These are phyloP conservation scores for Diaperis boleti DNA, from an alignment of 2,888 invertebrate genomes.

Conservation along the genomic window DNA sequence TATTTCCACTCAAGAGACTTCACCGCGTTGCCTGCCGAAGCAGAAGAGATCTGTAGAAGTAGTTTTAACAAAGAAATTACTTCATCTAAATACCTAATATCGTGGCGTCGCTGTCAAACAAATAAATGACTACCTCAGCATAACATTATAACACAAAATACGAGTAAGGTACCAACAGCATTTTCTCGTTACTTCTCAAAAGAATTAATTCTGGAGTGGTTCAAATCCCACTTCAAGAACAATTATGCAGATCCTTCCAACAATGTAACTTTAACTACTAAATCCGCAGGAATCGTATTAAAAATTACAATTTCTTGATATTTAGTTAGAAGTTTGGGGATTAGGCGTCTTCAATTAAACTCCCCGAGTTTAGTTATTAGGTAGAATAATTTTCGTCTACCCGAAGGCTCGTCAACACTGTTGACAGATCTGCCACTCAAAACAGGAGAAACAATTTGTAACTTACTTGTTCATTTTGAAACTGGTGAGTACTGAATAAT, in stretches of 20 bases:
- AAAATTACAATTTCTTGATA: not conserved
- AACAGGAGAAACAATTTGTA: not conserved
- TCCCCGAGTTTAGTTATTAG: not conserved
- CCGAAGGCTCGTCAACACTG: conserved; percentile 3
- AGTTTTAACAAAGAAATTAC: not conserved
- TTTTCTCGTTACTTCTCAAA: not conserved
- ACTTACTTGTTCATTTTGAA: conserved; percentile 82
- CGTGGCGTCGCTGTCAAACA: not conserved
- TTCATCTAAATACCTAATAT: too few species aligned
- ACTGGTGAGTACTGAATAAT: conserved; percentile 81
- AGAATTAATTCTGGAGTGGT: not conserved
- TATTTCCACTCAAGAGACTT: not conserved
- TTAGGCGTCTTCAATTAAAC: not conserved
- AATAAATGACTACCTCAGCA: not conserved
- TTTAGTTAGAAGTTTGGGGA: not conserved
- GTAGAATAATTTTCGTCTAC: not conserved
- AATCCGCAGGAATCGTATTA: not conserved
- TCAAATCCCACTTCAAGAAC: not conserved
- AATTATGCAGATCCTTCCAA: not conserved
- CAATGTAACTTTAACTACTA: not conserved
- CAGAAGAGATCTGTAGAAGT: not conserved
- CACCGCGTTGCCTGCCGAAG: not conserved
- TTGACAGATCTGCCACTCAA: not conserved
- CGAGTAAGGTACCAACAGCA: not conserved
- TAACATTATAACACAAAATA: not conserved